These are phyloP conservation scores for Aricia artaxerxes DNA, from an alignment of 2,888 invertebrate species.

Conservation along the genomic window DNA sequence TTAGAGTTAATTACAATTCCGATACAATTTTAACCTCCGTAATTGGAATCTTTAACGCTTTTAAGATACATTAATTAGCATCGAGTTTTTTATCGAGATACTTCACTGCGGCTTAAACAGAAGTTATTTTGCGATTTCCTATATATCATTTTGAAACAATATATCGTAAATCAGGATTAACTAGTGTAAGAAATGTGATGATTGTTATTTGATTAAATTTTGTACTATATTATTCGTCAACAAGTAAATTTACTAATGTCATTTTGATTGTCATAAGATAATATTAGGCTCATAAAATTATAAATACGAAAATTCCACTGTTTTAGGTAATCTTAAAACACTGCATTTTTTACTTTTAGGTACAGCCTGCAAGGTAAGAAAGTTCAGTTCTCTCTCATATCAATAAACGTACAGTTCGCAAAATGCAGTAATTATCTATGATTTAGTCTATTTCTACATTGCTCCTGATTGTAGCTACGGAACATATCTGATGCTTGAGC, in stretches of 20 bases:
- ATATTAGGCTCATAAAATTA: background rate
- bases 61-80: slow-evolving; percentile 29
- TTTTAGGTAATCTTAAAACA: background rate
- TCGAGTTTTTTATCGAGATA: slow-evolving; percentile 7
- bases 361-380: background rate
- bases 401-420: too few relatives aligned
- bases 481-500: slow-evolving; percentile 4
- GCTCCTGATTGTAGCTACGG: slow-evolving; percentile 32
- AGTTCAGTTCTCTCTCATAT: background rate
- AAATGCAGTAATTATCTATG: background rate
- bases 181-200: too few relatives aligned
- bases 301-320: background rate
- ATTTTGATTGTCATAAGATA: too few relatives aligned
- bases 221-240: background rate
- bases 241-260: too few relatives aligned
- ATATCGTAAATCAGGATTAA: background rate
- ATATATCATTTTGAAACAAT: background rate
- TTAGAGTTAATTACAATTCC: slow-evolving; percentile 28
- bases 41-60: slow-evolving; percentile 30
- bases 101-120: background rate
- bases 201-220: background rate
- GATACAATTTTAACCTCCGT: slow-evolving; percentile 25
- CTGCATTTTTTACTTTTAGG: background rate
- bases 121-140: background rate
- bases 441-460: background rate